Evolutionary conservation across 2,888 invertebrate genomes (phyloP), one percentile per base, ranked within the genome.

Genomic region (Oligia strigilis): DNA sequence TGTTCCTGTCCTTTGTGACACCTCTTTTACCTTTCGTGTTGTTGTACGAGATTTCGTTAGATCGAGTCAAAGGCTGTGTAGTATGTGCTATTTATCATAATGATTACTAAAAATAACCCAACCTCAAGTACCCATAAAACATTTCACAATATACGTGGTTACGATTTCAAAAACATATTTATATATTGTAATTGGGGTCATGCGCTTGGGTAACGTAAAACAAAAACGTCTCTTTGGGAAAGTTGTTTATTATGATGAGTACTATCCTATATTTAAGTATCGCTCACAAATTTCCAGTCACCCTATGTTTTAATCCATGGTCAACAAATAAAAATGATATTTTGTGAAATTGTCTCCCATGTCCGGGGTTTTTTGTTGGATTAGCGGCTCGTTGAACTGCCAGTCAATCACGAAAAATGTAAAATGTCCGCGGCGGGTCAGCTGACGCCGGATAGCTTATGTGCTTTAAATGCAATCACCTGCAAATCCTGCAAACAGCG

Each of bases 321-420:
- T 46, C 36, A 36, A 36, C 74, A 46, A 43, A 62, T 71, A 85
- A 60, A 81, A 66, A 19, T 52, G 5, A 52, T 40, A 62, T 83
- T 82, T 67, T 62, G 14, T 67, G 9, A 67, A 55, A 67, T 60
- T 46, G 64, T 67, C 14, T 40, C 46, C 6, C 29, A 70, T 49
- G 64, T 67, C 40, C 11, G 60, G 19, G 72, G 43, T 72, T 86
- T 58, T 81, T 72, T 40, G 78, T 70, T 64, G 85, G 86, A 83
- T 90, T 90, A 87, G 85, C 67, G 74, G 69, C 79, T 74, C 83
- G 81, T 85, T 78, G 75, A 80, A 79, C 86, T 91, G 91, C 83
- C 92, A 89, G 86, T 92, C 91, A 88, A 87, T 89, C 89, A 87
- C 78, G 73, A 85, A 84, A 88, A 91, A 90, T 89, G 85, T 88